Evolutionary conservation across 2,888 invertebrate genomes (phyloP), one percentile per base, ranked within the genome.

Genomic region (Helleia helle): DNA sequence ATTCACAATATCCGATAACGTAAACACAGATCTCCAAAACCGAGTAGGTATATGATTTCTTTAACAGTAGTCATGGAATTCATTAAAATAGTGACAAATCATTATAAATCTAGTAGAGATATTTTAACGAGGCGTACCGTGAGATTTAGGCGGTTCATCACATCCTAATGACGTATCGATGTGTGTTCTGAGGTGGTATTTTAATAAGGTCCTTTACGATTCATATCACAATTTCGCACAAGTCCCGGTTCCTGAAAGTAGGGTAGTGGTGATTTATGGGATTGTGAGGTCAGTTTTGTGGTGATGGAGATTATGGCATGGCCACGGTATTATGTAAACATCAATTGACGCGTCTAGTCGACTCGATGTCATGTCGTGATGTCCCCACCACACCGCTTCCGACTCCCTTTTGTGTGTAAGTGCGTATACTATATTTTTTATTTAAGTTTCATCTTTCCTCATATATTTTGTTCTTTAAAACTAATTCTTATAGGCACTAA

Each of bases 81-180:
- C 64, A 69, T 73, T 76, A 75, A 71, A 72, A 73, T 57, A 58
- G 55, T 61, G 58, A 56, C 50, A 48, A 45, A 42, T 47, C 46
- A 48, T 62, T 58, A 68, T 75, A 73, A 71, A 76, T 74, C 59
- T 60, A 52, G 44, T 28, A 27, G 44, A 70, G 59, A 52, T 68
- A 77, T 77, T 67, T 75, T 73, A 74, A 74, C 68, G 66, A 74
- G 66, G 51, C 49, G 52, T 55, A 49, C 46, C 48, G 36, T 25
- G 55, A 56, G 55, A 54, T 56, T 59, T 60, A 54, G 37, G 38
- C 22, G 29, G 40, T 42, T 2, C 8, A 22, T 22, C 22, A 8
- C 22, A 22, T 4, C 22, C 22, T 22, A 13, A 5, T 9, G 14
- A 17, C 9, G 7, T 31, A 18, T 31, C 31, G 31, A 25, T 29